phyloP scores from a whole-genome alignment of 2,113 vertebrate genomes.

The Physeter macrocephalus region DNA sequence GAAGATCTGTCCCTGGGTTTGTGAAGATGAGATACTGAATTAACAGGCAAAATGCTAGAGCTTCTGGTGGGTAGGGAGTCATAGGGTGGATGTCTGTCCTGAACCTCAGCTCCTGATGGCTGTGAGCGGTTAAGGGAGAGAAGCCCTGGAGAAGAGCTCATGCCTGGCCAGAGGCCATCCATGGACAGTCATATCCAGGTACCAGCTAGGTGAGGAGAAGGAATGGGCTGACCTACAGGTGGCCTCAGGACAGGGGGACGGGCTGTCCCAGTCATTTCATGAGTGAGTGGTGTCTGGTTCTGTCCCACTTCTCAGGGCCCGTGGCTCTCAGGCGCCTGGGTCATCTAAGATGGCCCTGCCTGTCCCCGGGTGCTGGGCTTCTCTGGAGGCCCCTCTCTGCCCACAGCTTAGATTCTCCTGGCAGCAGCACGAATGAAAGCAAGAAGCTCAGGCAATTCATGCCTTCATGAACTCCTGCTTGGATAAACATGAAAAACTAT shows the following conservation, averaged over 20 bases:
- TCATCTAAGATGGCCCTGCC: not conserved
- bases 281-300: not conserved
- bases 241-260: not conserved
- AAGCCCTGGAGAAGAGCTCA: too few relatives aligned
- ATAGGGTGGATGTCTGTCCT: not conserved
- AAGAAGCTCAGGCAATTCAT: not conserved
- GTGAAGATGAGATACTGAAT: not conserved
- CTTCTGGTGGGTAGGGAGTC: not conserved
- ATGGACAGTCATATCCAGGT: too few relatives aligned
- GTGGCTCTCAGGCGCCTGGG: not conserved
- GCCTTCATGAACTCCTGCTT: not conserved
- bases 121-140: not conserved
- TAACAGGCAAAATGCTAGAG: not conserved
- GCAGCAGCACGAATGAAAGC: not conserved
- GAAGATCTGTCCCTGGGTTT: not conserved
- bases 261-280: not conserved
- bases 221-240: not conserved
- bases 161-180: not conserved
- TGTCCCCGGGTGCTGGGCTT: not conserved
- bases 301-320: not conserved
- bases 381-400: not conserved
- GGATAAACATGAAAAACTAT: not conserved
- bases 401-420: not conserved
- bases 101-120: rapidly evolving
- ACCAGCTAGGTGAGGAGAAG: not conserved